A percentile compares a stretch with the other conserved stretches of the same genome.
Conservation (phyloP, 2,888 invertebrate species). For the Drosophila peninsularis region DNA sequence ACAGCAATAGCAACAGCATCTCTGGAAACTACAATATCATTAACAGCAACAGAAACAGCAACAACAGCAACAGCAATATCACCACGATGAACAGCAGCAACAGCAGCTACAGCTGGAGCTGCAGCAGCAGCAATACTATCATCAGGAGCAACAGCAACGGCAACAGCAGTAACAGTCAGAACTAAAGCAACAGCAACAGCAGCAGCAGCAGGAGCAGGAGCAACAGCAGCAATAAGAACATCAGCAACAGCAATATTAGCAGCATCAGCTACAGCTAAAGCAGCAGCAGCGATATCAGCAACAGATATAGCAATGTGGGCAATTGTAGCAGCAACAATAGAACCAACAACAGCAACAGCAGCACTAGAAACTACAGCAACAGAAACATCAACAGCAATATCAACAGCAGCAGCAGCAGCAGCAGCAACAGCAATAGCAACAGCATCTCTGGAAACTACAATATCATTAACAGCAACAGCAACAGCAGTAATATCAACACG, state of each 20-base stretch:
- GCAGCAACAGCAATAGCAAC: not conserved
- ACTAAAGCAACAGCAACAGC: not conserved
- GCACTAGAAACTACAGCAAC: not conserved
- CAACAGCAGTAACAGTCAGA: not conserved
- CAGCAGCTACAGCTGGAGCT: not conserved
- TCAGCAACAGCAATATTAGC: not conserved
- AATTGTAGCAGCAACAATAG: slow-evolving; percentile 21
- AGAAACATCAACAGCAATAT: not conserved
- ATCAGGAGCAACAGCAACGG: not conserved
- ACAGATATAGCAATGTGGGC: too few species aligned
- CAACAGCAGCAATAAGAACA: not conserved
- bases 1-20: not conserved
- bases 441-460: too few species aligned
- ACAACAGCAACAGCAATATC: not conserved
- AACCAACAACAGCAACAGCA: not conserved
- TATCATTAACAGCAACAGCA: not conserved
- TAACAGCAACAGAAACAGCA: not conserved
- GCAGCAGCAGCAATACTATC: not conserved
- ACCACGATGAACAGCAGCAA: not conserved
- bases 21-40: not conserved
- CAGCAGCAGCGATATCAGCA: slow-evolving; percentile 29
- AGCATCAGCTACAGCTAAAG: too few species aligned
- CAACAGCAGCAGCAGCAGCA: not conserved
- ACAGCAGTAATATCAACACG: not conserved
- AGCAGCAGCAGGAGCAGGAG: not conserved